Evolutionary conservation across 23 tunicate species (phyloP).

Genomic region (Trididemnum clinides): DNA sequence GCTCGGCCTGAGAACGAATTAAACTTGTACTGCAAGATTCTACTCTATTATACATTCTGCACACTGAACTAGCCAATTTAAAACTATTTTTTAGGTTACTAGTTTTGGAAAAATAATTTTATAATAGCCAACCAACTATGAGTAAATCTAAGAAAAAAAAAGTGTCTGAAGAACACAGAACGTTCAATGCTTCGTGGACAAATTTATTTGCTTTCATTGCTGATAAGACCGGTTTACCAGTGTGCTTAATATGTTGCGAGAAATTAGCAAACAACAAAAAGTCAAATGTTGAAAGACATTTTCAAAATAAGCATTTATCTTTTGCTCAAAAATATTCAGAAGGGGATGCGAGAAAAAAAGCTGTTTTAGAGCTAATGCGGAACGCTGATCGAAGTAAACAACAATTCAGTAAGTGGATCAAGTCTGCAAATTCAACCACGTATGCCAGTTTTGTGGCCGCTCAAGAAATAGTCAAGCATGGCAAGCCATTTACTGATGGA

Average conservation of each 20-base stretch:
- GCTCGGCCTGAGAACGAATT: neutral
- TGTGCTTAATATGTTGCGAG: slow-evolving; percentile 20
- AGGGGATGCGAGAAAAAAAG: slow-evolving; percentile 34
- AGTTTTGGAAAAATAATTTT: neutral
- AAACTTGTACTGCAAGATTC: neutral
- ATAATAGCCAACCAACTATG: too few relatives aligned
- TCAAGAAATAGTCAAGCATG: slow-evolving; percentile 35
- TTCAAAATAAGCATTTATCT: slow-evolving; percentile 19
- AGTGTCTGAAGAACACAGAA: slow-evolving; percentile 34
- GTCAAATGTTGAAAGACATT: slow-evolving; percentile 42
- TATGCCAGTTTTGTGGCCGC: slow-evolving; percentile 51
- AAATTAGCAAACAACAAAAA: slow-evolving; percentile 42
- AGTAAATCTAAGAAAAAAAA: slow-evolving; percentile 32
- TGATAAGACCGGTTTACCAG: slow-evolving; percentile 13
- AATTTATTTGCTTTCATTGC: slow-evolving; percentile 32
- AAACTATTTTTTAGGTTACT: neutral
- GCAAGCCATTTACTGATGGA: slow-evolving; percentile 18
- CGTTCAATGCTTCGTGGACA: slow-evolving; percentile 21
- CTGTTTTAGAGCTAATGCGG: slow-evolving; percentile 37
- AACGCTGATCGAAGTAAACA: slow-evolving; percentile 32
- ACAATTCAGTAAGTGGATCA: slow-evolving; percentile 34
- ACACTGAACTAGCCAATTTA: neutral
- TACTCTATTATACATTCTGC: neutral
- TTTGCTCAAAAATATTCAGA: slow-evolving; percentile 35
- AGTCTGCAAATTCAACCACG: slow-evolving; percentile 24